A percentile compares a stretch with the other conserved stretches of the same genome.
phyloP scores from a whole-genome alignment of 2,113 vertebrate species.

The Abramis brama region DNA sequence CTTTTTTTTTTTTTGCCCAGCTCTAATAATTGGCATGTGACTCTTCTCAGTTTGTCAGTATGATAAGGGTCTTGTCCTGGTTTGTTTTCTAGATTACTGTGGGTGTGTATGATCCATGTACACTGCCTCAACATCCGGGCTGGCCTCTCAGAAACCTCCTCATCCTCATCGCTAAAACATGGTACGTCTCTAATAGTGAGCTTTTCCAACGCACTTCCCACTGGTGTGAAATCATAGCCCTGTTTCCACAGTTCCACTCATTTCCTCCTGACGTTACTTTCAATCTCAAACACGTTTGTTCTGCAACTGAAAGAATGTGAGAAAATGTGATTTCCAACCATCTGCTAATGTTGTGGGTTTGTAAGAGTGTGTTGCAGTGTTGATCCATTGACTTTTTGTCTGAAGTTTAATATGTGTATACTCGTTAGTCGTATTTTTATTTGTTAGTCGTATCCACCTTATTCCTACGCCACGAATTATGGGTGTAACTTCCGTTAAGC shows the following conservation, averaged over 20 bases:
- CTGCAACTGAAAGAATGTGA: neutral
- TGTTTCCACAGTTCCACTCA: constrained; percentile 22
- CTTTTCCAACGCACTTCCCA: constrained; percentile 42
- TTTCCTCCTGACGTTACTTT: neutral
- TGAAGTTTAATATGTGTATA: neutral
- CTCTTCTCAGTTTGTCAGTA: neutral
- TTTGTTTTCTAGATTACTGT: constrained; percentile 83
- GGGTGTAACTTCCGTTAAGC: no score
- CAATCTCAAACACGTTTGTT: neutral
- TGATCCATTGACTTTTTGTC: neutral
- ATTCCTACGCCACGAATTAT: no score
- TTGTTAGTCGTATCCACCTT: neutral
- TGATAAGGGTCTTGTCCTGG: neutral
- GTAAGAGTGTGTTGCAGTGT: neutral
- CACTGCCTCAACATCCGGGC: constrained; percentile 92
- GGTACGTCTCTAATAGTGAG: constrained; percentile 74
- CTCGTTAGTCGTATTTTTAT: no score
- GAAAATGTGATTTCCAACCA: neutral
- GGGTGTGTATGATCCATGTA: constrained; percentile 94
- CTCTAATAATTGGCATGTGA: neutral
- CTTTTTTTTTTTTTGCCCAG: no score
- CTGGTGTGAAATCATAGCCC: constrained; percentile 14
- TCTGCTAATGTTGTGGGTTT: constrained; percentile 9
- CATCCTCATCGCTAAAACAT: constrained; percentile 84
- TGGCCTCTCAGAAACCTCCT: constrained; percentile 96